Evolutionary conservation across 2,113 vertebrate genomes (phyloP), one percentile per base, ranked within the genome.

Genomic region (Pipa parva): DNA sequence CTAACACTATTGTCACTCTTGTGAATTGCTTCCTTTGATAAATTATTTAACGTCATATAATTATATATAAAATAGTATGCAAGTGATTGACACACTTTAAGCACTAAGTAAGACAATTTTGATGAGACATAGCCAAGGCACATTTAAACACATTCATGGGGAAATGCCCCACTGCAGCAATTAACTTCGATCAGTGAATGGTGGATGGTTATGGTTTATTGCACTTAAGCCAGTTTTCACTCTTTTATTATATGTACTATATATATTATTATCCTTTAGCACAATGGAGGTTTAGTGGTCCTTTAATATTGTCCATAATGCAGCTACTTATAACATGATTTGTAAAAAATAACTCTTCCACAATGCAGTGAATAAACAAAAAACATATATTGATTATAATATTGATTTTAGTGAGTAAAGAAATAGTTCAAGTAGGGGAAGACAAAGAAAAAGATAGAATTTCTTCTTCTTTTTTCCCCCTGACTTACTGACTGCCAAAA

Each of bases 331-430:
- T n/a, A 78, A 82, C 79, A 83, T 84, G 83, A 83, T 25, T 59
- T 80, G 78, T 85, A 80, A 78, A 83, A 81, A 83, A 84, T 75
- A 82, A 85, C 81, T 86, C 46, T 37, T 7, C 81, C 82, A 83
- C 79, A 75, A 75, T 67, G 80, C 73, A 80, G 76, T 0, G 82
- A 83, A 88, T 83, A 87, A 84, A 86, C 83, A 85, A 86, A 90
- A 90, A 83, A 84, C 87, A 80, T 77, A 77, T 81, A 92, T 91
- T 71, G 90, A 93, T 79, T 85, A 72, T 0, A 13, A 57, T 84
- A 91, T 92, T 82, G 90, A 94, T 92, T 86, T 80, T 78, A 46
- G 71, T 66, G 76, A 73, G 79, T 79, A 84, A 84, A 83, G 81
- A 80, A 59, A 71, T 8, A 69, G 56, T 52, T 28, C 25, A 24